Evolutionary conservation across 2,888 invertebrate genomes (phyloP).

Genomic region (Villa cingulata): DNA sequence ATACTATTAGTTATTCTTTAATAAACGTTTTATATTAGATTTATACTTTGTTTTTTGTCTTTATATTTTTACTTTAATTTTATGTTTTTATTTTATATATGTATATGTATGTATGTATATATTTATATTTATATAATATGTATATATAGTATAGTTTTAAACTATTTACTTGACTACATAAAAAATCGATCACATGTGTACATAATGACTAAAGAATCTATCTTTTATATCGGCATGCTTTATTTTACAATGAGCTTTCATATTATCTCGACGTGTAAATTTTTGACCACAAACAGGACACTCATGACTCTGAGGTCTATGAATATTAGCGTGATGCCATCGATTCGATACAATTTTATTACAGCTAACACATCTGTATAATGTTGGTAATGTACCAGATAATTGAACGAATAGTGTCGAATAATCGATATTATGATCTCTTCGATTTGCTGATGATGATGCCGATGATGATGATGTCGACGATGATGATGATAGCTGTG

Average conservation of each 20-base stretch:
- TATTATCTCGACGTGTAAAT: conserved; percentile 49
- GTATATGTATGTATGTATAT: not conserved
- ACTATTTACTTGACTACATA: conserved; percentile 15
- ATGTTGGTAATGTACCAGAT: conserved; percentile 35
- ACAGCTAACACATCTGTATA: conserved; percentile 46
- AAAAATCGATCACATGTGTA: conserved; percentile 39
- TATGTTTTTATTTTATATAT: not conserved
- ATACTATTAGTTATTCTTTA: too few relatives aligned
- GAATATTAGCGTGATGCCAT: conserved; percentile 49
- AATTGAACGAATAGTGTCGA: conserved; percentile 35
- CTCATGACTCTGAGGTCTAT: conserved; percentile 43
- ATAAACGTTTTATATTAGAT: too few relatives aligned
- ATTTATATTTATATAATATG: not conserved
- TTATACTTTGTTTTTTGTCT: too few relatives aligned
- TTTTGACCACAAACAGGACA: conserved; percentile 46
- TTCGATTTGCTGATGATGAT: conserved; percentile 29
- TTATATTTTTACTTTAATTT: not conserved
- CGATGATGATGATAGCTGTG: conserved; percentile 8
- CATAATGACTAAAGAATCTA: conserved; percentile 38
- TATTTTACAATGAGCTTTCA: conserved; percentile 48
- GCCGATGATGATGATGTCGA: conserved; percentile 22
- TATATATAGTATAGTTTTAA: too few relatives aligned
- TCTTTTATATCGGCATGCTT: conserved; percentile 42
- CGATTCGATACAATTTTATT: conserved; percentile 48
- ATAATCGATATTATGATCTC: conserved; percentile 37